These are phyloP conservation scores for Pristionchus entomophagus DNA, from an alignment of 2,888 invertebrate species.

Conservation along the genomic window DNA sequence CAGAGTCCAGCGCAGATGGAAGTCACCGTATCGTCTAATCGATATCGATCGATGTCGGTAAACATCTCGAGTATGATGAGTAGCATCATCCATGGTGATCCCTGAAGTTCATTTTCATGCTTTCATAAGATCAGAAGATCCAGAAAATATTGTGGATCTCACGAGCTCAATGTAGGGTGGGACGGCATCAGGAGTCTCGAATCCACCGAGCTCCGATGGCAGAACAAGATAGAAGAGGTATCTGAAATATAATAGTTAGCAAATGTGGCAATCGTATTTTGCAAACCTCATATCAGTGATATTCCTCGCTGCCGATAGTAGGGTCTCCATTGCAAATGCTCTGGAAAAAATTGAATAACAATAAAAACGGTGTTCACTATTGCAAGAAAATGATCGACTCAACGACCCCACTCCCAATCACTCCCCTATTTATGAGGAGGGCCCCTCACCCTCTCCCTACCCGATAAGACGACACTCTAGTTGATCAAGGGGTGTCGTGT, in stretches of 20 bases:
- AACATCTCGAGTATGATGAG: slow-evolving; percentile 55
- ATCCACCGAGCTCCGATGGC: background rate
- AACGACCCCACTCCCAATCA: too few species aligned
- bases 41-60: slow-evolving; percentile 51
- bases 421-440: too few species aligned
- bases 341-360: background rate
- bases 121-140: too few species aligned
- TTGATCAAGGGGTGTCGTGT: background rate
- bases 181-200: background rate
- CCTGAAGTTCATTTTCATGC: too few species aligned
- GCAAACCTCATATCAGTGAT: background rate
- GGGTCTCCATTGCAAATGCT: background rate
- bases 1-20: slow-evolving; percentile 75
- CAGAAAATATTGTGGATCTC: too few species aligned
- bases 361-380: too few species aligned
- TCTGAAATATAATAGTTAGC: too few species aligned
- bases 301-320: background rate
- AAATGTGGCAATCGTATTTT: too few species aligned
- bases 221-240: background rate
- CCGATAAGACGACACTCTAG: background rate
- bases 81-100: slow-evolving; percentile 55
- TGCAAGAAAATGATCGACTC: too few species aligned
- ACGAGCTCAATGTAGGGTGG: background rate
- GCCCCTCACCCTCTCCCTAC: background rate
- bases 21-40: slow-evolving; percentile 62